Evolutionary conservation across 2,797 vertebrate genomes (phyloP), one percentile per base, ranked within the genome.

Genomic region (Macrochelys suwanniensis): DNA sequence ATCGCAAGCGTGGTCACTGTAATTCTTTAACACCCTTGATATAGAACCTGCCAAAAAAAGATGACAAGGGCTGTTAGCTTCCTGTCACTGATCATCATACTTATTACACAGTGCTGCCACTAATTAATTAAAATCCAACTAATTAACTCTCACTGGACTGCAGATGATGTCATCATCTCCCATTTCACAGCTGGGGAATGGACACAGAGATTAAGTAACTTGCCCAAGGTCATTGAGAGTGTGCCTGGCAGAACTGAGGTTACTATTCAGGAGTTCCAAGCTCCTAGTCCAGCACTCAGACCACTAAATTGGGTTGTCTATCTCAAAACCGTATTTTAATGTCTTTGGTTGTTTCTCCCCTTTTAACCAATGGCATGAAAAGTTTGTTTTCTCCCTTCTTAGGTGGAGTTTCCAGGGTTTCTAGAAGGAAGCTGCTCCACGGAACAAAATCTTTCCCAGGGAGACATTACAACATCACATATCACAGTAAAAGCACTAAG

Each of bases 1-100:
- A 96, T 99, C 99, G 5, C 99, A 99, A 68, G 99, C 99, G 91
- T 98, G 98, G 90, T 98, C 98, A 1, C 98, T 99, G 97, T 99
- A 99, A 98, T 99, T 99, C 97, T 97, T 99, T 95, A 99, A 96
- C 68, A 98, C 98, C 97, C 98, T 98, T 84, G 99, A 99, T 95
- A 99, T 97, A 95, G 99, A 99, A 94, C 98, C 99, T 99, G 90
- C 37, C 92, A 96, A 92, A 96, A 92, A 96, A 87, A 3, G 57
- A 92, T 0, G 0, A 93, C 45, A 94, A 82, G 88, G 95, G 3
- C 0, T 5, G 87, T 84, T 11, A 82, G 11, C 51, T 54, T 77
- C 71, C 74, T 21, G 28, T 93, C 74, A 96, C 50, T 83, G 47
- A 84, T 80, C 21, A 51, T 71, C 21, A 71, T 16, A 71, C 45